Evolutionary conservation across 1,140 invertebrate genomes (phyloP).

Genomic region (Holotrichia oblita): DNA sequence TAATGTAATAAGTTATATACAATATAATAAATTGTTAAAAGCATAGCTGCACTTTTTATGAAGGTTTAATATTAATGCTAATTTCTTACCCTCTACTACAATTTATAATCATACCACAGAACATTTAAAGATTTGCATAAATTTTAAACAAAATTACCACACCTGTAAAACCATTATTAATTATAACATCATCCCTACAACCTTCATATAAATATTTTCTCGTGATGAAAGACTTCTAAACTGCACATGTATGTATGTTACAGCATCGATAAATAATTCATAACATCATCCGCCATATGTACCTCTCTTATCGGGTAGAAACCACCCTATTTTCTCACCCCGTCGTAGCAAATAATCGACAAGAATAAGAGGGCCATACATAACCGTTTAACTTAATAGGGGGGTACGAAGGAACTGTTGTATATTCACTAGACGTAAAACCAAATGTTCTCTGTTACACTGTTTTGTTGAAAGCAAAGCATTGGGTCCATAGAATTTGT

Average conservation of each 20-base stretch:
- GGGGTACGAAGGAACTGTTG: slow-evolving; percentile 30
- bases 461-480: neutral
- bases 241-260: neutral
- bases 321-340: slow-evolving; percentile 39
- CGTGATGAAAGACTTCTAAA: neutral
- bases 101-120: too few relatives aligned
- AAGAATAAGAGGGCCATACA: slow-evolving; percentile 36
- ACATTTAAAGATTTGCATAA: too few relatives aligned
- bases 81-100: too few relatives aligned
- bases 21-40: too few relatives aligned
- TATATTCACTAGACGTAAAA: slow-evolving; percentile 20
- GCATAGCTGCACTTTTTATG: too few relatives aligned
- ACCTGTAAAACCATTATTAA: neutral
- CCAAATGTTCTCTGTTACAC: neutral
- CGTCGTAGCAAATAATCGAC: slow-evolving; percentile 1
- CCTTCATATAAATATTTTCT: neutral
- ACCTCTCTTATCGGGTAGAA: slow-evolving; percentile 12
- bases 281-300: slow-evolving; percentile 26
- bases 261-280: slow-evolving; percentile 37
- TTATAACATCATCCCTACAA: neutral
- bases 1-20: too few relatives aligned
- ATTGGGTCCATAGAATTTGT: neutral
- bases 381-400: slow-evolving; percentile 41
- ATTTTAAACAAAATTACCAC: neutral
- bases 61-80: too few relatives aligned